Evolutionary conservation across 2,113 vertebrate species (phyloP), one percentile per base, ranked within the genome.

Genomic region (Pampusana beccarii): DNA sequence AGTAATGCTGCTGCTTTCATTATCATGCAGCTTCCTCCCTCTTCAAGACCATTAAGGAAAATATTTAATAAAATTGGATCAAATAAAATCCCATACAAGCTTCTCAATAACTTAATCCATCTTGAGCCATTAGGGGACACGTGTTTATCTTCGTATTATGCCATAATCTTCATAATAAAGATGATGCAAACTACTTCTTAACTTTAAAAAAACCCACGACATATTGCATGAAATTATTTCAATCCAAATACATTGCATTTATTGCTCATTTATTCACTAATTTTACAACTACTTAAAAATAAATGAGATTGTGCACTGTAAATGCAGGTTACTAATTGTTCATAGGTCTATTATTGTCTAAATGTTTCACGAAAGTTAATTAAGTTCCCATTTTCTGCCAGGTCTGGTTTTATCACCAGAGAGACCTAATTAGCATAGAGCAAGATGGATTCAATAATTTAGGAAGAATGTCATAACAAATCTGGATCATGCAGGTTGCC

Each of bases 331-430:
- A 86, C 80, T 92, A 78, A 85, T 90, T 90, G 85, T 92, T 95
- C 75, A 64, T 57, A 86, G 44, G 83, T 93, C 83, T 96, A 84
- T 94, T 90, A 94, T 93, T 91, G 70, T 87, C 78, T 90, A 85
- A 92, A 92, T 84, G 84, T 75, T 95, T 96, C 91, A 78, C 66
- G 82, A 88, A 93, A 94, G 77, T 86, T 86, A 95, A 96, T 92
- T 92, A 88, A 84, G 46, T 74, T 92, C 46, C 88, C 86, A 58
- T 92, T 93, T 96, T 94, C 72, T 93, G 72, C 72, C 92, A 92
- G 80, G 65, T 83, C 82, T 95, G 70, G 31, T 92, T 92, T 95
- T 91, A 91, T 89, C 81, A 89, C 86, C 69, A 92, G 92, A 87
- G 78, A 74, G 65, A 71, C 72, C 67, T 81, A 92, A 96, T 97